phyloP scores from a whole-genome alignment of 1,140 invertebrate genomes.

The Rhyacophila brunnea region DNA sequence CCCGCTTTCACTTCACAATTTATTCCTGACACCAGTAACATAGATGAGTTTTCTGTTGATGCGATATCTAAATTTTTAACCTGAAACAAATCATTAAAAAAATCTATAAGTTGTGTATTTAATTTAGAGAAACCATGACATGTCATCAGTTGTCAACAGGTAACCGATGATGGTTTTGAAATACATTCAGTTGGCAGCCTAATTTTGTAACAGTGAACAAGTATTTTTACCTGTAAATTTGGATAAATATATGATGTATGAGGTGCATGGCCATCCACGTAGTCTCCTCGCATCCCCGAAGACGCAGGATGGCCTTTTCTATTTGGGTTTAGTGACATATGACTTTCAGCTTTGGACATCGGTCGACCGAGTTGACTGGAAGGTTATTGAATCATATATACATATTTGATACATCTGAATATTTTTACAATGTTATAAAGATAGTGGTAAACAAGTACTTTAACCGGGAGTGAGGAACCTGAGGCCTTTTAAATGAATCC shows the following conservation, averaged over 20 bases:
- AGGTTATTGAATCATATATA: neutral
- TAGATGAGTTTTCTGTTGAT: conserved; percentile 53
- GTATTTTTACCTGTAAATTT: conserved; percentile 64
- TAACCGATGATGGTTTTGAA: no score
- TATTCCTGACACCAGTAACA: conserved; percentile 49
- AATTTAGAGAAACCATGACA: no score
- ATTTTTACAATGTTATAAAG: no score
- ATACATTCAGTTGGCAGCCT: no score
- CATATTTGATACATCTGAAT: no score
- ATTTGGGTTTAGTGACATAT: conserved; percentile 54
- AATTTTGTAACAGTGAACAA: no score
- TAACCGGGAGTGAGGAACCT: no score
- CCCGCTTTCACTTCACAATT: conserved; percentile 76
- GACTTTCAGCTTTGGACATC: conserved; percentile 59
- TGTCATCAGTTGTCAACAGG: no score
- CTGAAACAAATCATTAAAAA: no score
- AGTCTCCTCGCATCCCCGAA: conserved; percentile 54
- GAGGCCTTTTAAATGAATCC: no score
- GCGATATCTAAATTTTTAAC: conserved; percentile 58
- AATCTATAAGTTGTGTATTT: no score
- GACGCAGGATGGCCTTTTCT: conserved; percentile 42
- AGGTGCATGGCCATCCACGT: conserved; percentile 51
- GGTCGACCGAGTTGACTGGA: conserved; percentile 53
- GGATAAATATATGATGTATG: conserved; percentile 60
- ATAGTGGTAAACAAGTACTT: no score